These are phyloP conservation scores for Athalia rosae DNA, from an alignment of 2,888 invertebrate species.

Conservation along the genomic window DNA sequence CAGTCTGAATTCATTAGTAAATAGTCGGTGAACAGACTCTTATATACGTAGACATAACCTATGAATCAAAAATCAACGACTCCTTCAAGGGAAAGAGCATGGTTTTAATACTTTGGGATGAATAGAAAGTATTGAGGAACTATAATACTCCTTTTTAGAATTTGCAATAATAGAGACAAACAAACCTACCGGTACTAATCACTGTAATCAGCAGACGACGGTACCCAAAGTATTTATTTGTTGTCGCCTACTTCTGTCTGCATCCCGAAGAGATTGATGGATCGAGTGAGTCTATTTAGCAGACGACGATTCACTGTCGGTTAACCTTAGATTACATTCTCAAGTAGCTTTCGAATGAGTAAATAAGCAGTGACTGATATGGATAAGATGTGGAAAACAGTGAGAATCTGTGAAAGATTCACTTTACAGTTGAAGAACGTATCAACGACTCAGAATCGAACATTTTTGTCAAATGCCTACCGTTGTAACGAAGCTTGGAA, in stretches of 20 bases:
- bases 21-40: not conserved
- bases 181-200: conserved; percentile 11
- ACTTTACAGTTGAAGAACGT: conserved; percentile 48
- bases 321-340: not conserved
- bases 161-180: not conserved
- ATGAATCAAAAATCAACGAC: not conserved
- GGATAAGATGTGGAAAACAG: conserved; percentile 53
- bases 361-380: not conserved
- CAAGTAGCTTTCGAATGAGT: not conserved
- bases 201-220: conserved; percentile 24
- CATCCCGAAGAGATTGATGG: not conserved
- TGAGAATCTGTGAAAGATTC: conserved; percentile 50
- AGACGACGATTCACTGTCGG: conserved; percentile 9
- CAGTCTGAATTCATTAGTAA: too few species aligned
- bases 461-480: conserved; percentile 83
- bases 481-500: conserved; percentile 84
- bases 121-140: not conserved
- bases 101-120: not conserved
- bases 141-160: not conserved
- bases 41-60: conserved; percentile 25
- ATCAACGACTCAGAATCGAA: conserved; percentile 65
- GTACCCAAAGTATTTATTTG: not conserved
- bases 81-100: too few species aligned
- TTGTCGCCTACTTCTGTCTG: conserved; percentile 1
- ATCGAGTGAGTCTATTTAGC: conserved; percentile 4